Conservation (phyloP, 1,140 invertebrate genomes). For the Berghia stephanieae region DNA sequence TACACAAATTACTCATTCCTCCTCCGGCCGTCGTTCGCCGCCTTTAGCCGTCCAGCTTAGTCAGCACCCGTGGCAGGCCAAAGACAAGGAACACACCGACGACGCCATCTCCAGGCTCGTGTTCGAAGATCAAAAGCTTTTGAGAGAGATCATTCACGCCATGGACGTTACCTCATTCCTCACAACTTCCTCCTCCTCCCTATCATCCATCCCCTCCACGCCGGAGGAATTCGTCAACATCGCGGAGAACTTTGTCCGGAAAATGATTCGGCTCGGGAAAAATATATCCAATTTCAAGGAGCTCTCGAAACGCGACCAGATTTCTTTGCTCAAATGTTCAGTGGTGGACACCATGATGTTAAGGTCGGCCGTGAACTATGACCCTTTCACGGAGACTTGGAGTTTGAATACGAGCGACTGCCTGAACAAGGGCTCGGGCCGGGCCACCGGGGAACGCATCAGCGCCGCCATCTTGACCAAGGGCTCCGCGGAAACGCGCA, state of each 20-base stretch:
- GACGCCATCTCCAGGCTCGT: slow-evolving; percentile 35
- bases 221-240: slow-evolving; percentile 59
- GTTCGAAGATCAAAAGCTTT: slow-evolving; percentile 37
- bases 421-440: slow-evolving; percentile 26
- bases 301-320: slow-evolving; percentile 58
- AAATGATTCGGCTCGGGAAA: slow-evolving; percentile 61
- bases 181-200: slow-evolving; percentile 38
- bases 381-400: slow-evolving; percentile 55
- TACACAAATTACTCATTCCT: background rate
- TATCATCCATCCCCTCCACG: slow-evolving; percentile 46
- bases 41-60: background rate
- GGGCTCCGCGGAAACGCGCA: slow-evolving; percentile 45
- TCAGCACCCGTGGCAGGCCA: background rate
- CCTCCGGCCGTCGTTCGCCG: background rate
- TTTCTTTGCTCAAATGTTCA: slow-evolving; percentile 57
- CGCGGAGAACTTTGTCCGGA: slow-evolving; percentile 57
- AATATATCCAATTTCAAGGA: slow-evolving; percentile 53
- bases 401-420: slow-evolving; percentile 50
- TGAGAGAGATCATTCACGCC: slow-evolving; percentile 48
- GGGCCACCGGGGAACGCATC: slow-evolving; percentile 31
- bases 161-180: slow-evolving; percentile 52
- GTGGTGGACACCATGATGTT: slow-evolving; percentile 63
- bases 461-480: slow-evolving; percentile 52
- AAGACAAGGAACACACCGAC: background rate
- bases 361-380: slow-evolving; percentile 59